Conservation (phyloP, 1,140 invertebrate species). For the Drosophila bocqueti region DNA sequence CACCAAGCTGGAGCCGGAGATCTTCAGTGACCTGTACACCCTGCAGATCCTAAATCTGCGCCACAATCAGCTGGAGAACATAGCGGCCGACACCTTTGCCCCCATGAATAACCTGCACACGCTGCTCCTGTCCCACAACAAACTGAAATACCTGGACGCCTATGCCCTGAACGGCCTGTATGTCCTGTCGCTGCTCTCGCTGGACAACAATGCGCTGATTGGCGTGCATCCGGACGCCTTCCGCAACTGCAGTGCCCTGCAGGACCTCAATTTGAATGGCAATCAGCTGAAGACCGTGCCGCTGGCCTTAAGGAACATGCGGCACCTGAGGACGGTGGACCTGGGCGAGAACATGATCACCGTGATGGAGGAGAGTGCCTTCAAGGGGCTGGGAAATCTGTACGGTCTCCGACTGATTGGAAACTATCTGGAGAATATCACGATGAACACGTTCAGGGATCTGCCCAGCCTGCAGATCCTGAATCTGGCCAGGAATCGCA, state of each 20-base stretch:
- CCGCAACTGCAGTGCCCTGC: conserved; percentile 92
- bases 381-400: conserved; percentile 91
- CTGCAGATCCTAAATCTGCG: conserved; percentile 93
- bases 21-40: conserved; percentile 92
- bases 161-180: conserved; percentile 92
- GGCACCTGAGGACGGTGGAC: conserved; percentile 92
- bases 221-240: conserved; percentile 92
- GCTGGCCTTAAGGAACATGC: conserved; percentile 90
- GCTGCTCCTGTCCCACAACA: conserved; percentile 92
- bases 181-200: conserved; percentile 90
- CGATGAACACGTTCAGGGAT: conserved; percentile 91
- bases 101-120: conserved; percentile 94
- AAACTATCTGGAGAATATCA: conserved; percentile 94
- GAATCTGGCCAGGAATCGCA: conserved; percentile 94
- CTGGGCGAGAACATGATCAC: conserved; percentile 93
- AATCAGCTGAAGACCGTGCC: conserved; percentile 93
- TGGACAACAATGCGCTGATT: conserved; percentile 92
- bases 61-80: conserved; percentile 91
- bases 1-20: conserved; percentile 91
- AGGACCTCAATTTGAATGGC: conserved; percentile 94
- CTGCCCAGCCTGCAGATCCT: conserved; percentile 93
- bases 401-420: conserved; percentile 94
- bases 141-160: conserved; percentile 90
- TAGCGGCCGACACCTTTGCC: conserved; percentile 92
- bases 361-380: conserved; percentile 91